Conservation (phyloP, 2,113 vertebrate species). For the Anolis carolinensis region DNA sequence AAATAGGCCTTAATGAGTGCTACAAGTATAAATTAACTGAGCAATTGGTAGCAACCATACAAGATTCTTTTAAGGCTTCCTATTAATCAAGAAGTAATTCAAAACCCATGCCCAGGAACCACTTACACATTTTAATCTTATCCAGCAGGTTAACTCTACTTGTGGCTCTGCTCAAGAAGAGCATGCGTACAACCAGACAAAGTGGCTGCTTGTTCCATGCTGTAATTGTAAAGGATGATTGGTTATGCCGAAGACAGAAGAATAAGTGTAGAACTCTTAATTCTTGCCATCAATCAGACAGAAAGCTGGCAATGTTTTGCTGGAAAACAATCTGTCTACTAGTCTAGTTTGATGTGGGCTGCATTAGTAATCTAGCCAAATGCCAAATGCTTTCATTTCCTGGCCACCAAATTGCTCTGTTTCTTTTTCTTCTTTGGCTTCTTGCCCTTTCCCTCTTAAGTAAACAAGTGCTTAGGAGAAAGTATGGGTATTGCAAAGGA, state of each 20-base stretch:
- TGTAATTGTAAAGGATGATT: neutral
- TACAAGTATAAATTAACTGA: neutral
- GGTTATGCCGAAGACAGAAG: neutral
- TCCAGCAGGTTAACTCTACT: neutral
- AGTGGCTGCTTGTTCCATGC: neutral
- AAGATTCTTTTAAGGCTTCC: neutral
- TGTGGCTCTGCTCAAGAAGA: neutral
- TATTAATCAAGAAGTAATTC: neutral
- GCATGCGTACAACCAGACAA: neutral
- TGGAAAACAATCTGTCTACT: neutral
- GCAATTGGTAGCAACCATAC: neutral
- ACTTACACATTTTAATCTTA: neutral
- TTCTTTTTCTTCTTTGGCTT: neutral
- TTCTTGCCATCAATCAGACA: neutral
- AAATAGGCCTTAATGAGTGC: neutral
- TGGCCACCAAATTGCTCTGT: neutral
- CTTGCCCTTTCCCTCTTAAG: constrained; percentile 37
- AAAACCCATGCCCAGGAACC: neutral
- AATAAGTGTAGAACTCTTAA: neutral
- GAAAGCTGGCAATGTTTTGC: neutral
- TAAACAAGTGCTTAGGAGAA: constrained; percentile 29
- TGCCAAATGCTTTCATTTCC: neutral
- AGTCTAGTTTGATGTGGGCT: neutral
- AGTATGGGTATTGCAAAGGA: constrained; percentile 42
- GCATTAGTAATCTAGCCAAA: neutral